phyloP scores from a whole-genome alignment of 2,888 invertebrate species.

The Torymus tubicola region DNA sequence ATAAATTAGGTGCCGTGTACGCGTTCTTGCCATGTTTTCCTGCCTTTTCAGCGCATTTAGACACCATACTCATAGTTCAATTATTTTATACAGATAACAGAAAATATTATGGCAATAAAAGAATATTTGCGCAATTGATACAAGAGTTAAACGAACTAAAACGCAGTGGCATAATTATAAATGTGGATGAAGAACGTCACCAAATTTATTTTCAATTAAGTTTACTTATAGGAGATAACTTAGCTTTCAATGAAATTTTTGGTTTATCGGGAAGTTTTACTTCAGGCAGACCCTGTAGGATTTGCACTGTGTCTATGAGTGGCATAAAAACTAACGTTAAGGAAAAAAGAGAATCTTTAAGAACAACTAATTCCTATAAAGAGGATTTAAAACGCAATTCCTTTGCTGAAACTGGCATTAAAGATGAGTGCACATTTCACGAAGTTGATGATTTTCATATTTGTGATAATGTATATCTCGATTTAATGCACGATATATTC shows the following conservation, averaged over 20 bases:
- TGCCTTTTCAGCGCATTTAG: neutral
- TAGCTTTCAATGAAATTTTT: neutral
- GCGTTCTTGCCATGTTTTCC: neutral
- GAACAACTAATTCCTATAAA: no score
- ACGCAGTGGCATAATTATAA: neutral
- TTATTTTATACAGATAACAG: neutral
- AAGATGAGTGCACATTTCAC: no score
- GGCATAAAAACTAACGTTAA: no score
- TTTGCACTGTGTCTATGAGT: no score
- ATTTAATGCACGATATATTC: no score
- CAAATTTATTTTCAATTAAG: neutral
- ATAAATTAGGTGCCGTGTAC: constrained; percentile 4
- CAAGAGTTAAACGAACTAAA: neutral
- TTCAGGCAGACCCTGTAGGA: no score
- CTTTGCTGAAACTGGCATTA: no score
- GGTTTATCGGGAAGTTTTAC: no score
- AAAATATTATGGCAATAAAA: neutral
- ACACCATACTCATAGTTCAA: neutral
- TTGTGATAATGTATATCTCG: no score
- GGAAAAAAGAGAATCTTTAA: no score
- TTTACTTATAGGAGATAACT: neutral
- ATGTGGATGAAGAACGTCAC: neutral
- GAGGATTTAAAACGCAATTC: no score
- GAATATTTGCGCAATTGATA: neutral
- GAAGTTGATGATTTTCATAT: no score